Conservation (phyloP, 2,888 invertebrate species). For the Eurois occulta region DNA sequence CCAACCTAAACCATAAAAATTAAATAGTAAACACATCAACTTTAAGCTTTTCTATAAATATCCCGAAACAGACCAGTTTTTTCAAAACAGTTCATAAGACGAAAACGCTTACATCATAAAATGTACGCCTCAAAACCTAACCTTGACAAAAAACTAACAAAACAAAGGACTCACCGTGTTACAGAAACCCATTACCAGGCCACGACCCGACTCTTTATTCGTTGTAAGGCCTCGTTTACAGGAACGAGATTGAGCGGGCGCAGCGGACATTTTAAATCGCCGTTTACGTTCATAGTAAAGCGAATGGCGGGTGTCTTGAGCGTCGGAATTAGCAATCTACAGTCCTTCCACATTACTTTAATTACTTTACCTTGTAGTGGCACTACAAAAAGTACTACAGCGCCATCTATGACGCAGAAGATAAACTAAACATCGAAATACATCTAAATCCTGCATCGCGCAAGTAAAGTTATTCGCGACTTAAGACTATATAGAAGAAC, state of each 20-base stretch:
- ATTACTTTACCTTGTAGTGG: not conserved
- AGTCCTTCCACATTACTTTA: not conserved
- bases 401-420: too few relatives aligned
- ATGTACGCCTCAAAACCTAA: not conserved
- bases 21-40: not conserved
- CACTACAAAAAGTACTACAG: too few relatives aligned
- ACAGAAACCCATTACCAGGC: conserved; percentile 24
- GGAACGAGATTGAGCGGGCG: not conserved
- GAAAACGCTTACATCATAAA: not conserved
- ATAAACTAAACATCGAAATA: too few relatives aligned
- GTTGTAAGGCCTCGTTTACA: not conserved
- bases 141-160: conserved; percentile 21
- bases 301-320: not conserved
- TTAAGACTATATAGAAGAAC: too few relatives aligned
- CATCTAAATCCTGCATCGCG: too few relatives aligned
- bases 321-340: not conserved
- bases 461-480: too few relatives aligned
- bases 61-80: not conserved
- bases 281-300: not conserved
- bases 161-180: conserved; percentile 16
- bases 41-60: too few relatives aligned
- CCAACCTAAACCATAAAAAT: not conserved
- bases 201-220: conserved; percentile 23
- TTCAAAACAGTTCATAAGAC: not conserved
- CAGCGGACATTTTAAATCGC: not conserved